Conservation (phyloP, 2,113 vertebrate species). For the Sula dactylatra region DNA sequence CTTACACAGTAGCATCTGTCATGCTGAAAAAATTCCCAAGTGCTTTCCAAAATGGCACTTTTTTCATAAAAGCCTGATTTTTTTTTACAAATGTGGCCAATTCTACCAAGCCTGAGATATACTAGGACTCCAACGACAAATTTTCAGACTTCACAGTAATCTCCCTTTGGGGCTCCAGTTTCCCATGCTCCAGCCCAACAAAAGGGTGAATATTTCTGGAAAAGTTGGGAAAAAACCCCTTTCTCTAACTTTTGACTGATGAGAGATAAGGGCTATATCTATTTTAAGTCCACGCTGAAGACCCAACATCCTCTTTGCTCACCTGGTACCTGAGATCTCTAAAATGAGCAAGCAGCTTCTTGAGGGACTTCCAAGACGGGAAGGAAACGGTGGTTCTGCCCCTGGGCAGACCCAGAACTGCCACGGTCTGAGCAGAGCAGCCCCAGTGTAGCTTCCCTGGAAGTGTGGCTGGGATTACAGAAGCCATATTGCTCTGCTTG, state of each 20-base stretch:
- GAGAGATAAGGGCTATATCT: neutral
- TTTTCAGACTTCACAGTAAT: neutral
- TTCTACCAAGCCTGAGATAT: neutral
- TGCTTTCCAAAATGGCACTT: neutral
- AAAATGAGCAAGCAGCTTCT: neutral
- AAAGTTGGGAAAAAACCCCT: neutral
- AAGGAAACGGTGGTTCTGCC: neutral
- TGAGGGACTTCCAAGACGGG: fast-evolving
- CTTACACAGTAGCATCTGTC: constrained; percentile 16
- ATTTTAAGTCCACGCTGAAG: neutral
- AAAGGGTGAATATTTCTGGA: neutral
- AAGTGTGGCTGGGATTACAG: neutral
- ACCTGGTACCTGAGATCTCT: neutral
- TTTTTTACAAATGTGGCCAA: neutral
- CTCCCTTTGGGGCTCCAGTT: neutral
- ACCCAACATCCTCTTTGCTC: neutral
- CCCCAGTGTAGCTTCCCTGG: neutral
- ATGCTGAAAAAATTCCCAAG: constrained; percentile 38
- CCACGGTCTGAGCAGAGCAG: fast-evolving
- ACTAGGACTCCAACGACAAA: neutral
- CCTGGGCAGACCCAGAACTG: neutral
- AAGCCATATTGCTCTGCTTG: neutral
- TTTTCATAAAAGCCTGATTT: neutral
- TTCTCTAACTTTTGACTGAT: neutral
- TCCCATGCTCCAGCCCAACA: neutral